phyloP scores from a whole-genome alignment of 2,797 vertebrate species.

The Botia almorhae region DNA sequence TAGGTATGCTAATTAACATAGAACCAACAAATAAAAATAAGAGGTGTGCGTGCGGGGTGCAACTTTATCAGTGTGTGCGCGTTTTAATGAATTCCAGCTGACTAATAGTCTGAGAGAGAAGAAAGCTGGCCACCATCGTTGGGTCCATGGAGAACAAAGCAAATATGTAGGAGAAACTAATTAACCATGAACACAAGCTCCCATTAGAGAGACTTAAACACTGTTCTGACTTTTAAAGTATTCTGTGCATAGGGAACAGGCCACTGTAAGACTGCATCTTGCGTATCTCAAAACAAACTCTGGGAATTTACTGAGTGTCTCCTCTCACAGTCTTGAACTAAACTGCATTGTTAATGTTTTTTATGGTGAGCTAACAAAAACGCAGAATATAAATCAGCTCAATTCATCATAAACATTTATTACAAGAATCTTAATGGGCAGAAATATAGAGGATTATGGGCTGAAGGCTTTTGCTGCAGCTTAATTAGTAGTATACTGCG shows the following conservation, averaged over 20 bases:
- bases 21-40: constrained; percentile 72
- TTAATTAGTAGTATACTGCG: too few species aligned
- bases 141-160: constrained; percentile 75
- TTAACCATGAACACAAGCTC: constrained; percentile 81
- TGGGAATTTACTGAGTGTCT: neutral
- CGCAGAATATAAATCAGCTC: too few species aligned
- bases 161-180: constrained; percentile 81
- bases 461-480: too few species aligned
- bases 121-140: constrained; percentile 68
- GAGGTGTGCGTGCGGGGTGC: constrained; percentile 65
- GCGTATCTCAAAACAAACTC: constrained; percentile 42
- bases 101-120: constrained; percentile 61
- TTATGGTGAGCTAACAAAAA: too few species aligned
- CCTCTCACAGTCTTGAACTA: too few species aligned
- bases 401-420: too few species aligned
- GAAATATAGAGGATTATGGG: too few species aligned
- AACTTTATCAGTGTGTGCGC: constrained; percentile 57
- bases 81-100: constrained; percentile 61
- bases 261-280: neutral
- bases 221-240: constrained; percentile 43
- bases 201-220: constrained; percentile 63
- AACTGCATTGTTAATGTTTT: too few species aligned
- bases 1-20: constrained; percentile 82
- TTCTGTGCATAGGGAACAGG: constrained; percentile 29
- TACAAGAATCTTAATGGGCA: too few species aligned